Base-by-base conservation (phyloP, 2,113 vertebrate genomes). In the Pelvicachromis taeniatus region DNA sequence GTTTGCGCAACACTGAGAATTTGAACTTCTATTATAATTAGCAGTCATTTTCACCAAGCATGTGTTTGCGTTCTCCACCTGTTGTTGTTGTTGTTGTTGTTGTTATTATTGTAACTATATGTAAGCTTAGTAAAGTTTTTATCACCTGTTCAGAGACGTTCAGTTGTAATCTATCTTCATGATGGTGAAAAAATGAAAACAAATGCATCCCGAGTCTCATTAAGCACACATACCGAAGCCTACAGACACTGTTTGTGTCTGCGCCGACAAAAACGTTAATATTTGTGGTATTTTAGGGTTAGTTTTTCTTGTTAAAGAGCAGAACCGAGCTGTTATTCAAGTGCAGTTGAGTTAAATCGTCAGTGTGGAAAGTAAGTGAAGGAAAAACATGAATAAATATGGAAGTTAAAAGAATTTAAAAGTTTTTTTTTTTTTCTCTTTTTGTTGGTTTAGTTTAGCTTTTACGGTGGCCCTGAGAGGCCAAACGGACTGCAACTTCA, bases 311-410 rank as follows among this genome's bases (percentile, higher is more conserved):
- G n/a, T 40, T 70, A 70, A 70, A 48, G 40, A 48, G 8, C 14
- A 1, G 1, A 14, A 45, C 0, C 1, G 0, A 45, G 21, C 21
- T 48, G 21, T 45, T 16, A 9, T 70, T 42, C 8, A 45, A 10
- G 9, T 1, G 8, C 38, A 70, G 13, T 3, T 1, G 5, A 26
- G 38, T 9, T 70, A 70, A 17, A 17, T 70, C 65, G 1, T 1
- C 10, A 26, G 23, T 73, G 14, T 6, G 14, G 26, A 48, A 70
- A 48, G 9, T 48, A 11, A 23, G 65, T 48, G 9, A 45, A 17
- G 3, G 45, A 45, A 70, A 70, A 70, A 45, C 23, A 0, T 70
- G 21, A 55, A 52, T 52, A 52, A 19, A 52, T 19, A 55, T 23
- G 11, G 53, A 11, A 12, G 53, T 55, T 23, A 55, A 23, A 13